Evolutionary conservation across 2,888 invertebrate genomes (phyloP), one percentile per base, ranked within the genome.

Genomic region (Yponomeuta plumbellus): DNA sequence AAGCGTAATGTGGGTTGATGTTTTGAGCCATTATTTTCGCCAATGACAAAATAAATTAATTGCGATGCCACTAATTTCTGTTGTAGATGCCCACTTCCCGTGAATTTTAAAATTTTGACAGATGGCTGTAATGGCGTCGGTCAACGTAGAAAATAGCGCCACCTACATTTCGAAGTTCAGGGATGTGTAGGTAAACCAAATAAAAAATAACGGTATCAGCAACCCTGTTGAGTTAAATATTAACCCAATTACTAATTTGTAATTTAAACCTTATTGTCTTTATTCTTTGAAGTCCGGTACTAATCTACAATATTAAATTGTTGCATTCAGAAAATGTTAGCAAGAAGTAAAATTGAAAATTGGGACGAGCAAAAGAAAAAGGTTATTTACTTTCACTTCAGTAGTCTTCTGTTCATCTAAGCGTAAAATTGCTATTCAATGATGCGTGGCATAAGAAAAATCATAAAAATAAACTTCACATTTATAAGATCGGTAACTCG

Each of bases 1-100:
- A 94, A 71, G 95, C 94, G 80, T 94, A 94, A 80, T 94, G 94
- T 72, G 97, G 96, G 88, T 96, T 96, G 75, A 96, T 94, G 91
- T 97, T 97, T 91, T 97, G 97, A 85, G 96, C 96, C 97, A 97
- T 97, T 52, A 81, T 73, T 87, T 52, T 17, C 13, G 81, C 73
- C 11, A 26, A 6, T 1, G 26, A 61, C 13, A 59, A 59, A 59
- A 59, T 61, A 77, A 77, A 77, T 72, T 71, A 76, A 80, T 80
- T 79, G 70, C 76, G 76, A 80, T 83, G 81, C 79, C 76, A 80
- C 76, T 75, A 81, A 79, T 80, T 86, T 88, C 89, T 90, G 80
- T 66, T 80, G 76, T 76, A 77, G 76, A 82, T 77, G n/a, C 23
- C 61, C 26, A 61, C 61, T 61, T 61, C 61, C 34, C 26, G 86